Percentiles rank a stretch among this genome's conserved stretches.
Conservation (phyloP, 2,113 vertebrate species). For the Psittacula cyanocephala region DNA sequence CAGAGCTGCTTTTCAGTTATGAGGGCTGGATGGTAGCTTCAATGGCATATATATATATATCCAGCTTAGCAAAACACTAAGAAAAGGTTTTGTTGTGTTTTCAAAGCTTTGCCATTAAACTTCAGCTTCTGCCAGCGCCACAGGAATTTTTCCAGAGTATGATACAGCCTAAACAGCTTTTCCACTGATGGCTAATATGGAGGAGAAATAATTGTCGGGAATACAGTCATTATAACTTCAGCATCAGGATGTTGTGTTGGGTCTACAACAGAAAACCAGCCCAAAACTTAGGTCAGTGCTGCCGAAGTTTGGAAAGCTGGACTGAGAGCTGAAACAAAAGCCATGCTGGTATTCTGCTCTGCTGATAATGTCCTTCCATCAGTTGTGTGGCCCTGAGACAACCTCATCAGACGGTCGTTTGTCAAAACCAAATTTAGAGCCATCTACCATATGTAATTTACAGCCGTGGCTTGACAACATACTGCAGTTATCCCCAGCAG, state of each 20-base stretch:
- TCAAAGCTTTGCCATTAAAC: neutral
- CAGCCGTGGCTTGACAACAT: conserved; percentile 15
- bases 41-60: accelerated
- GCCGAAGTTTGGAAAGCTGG: conserved; percentile 12
- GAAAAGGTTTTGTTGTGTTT: conserved; percentile 1
- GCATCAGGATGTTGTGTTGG: neutral
- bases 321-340: conserved; percentile 5
- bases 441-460: conserved; percentile 30
- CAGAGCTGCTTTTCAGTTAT: neutral
- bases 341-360: neutral
- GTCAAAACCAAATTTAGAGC: conserved; percentile 51
- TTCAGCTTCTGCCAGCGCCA: neutral
- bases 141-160: neutral
- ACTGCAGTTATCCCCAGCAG: conserved; percentile 32
- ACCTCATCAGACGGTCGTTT: neutral
- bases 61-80: neutral
- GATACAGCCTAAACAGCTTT: neutral
- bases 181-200: neutral
- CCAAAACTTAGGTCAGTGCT: neutral
- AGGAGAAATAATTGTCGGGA: neutral
- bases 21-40: neutral
- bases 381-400: neutral
- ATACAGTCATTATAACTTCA: neutral
- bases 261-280: neutral
- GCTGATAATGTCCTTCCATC: neutral